Evolutionary conservation across 2,113 vertebrate species (phyloP).

Genomic region (Centropristis striata): DNA sequence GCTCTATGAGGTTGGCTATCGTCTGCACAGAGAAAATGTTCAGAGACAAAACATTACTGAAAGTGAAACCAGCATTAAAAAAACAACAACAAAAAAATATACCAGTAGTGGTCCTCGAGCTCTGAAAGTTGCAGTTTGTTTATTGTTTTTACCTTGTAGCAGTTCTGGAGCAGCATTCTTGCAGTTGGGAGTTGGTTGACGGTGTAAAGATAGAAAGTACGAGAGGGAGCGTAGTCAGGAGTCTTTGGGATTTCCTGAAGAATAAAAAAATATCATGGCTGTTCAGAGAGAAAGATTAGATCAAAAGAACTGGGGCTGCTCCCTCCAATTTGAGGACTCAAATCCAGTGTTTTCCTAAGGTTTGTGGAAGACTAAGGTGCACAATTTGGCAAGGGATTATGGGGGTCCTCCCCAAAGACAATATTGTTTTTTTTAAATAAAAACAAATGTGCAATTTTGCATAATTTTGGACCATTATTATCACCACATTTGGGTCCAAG

Average conservation of each 20-base stretch:
- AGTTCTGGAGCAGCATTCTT: constrained; percentile 91
- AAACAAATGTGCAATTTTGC: too few species aligned
- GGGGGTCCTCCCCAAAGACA: too few species aligned
- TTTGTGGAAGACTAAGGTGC: too few species aligned
- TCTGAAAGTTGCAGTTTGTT: background rate
- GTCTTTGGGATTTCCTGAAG: constrained; percentile 96
- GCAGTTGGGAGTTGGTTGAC: constrained; percentile 89
- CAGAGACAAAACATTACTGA: constrained; percentile 5
- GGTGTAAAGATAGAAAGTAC: constrained; percentile 96
- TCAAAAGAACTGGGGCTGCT: background rate
- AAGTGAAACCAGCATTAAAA: background rate
- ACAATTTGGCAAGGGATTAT: too few species aligned
- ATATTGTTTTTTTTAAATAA: too few species aligned
- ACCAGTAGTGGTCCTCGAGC: background rate
- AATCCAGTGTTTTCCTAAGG: too few species aligned
- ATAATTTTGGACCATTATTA: too few species aligned
- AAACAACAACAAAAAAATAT: too few species aligned
- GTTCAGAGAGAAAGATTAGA: constrained; percentile 41
- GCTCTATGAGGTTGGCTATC: constrained; percentile 92
- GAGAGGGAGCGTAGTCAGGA: constrained; percentile 93
- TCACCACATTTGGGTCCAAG: too few species aligned
- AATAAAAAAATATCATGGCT: constrained; percentile 20
- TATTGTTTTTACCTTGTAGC: constrained; percentile 90
- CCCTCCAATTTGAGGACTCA: background rate
- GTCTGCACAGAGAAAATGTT: constrained; percentile 83